Evolutionary conservation across 1,140 invertebrate genomes (phyloP).

Genomic region (Thrips palmi): DNA sequence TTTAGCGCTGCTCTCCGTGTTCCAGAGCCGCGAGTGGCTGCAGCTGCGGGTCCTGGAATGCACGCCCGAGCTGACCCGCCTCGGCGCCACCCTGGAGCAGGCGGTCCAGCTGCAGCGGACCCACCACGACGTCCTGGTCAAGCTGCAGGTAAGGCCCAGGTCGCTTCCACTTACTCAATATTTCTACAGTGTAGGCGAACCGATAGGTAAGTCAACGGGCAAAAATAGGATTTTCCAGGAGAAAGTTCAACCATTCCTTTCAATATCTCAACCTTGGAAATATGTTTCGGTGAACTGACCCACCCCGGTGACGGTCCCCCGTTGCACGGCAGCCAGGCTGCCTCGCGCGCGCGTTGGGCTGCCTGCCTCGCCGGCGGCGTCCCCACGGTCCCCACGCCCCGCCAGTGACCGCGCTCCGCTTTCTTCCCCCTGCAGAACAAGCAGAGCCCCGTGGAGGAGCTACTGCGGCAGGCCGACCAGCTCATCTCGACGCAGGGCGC

Average conservation of each 20-base stretch:
- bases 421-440: slow-evolving; percentile 43
- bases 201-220: too few relatives aligned
- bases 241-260: too few relatives aligned
- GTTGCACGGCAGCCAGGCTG: too few relatives aligned
- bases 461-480: slow-evolving; percentile 68
- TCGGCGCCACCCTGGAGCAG: slow-evolving; percentile 58
- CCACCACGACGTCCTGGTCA: slow-evolving; percentile 66
- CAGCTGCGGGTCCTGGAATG: slow-evolving; percentile 73
- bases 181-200: too few relatives aligned
- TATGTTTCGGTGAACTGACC: too few relatives aligned
- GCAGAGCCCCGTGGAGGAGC: slow-evolving; percentile 77
- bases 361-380: too few relatives aligned
- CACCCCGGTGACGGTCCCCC: too few relatives aligned
- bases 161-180: too few relatives aligned
- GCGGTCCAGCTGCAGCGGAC: slow-evolving; percentile 51
- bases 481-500: slow-evolving; percentile 55
- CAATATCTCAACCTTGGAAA: too few relatives aligned
- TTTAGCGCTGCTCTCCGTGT: slow-evolving; percentile 17
- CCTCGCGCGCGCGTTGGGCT: too few relatives aligned
- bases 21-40: slow-evolving; percentile 66
- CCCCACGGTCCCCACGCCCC: too few relatives aligned
- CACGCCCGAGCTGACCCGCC: slow-evolving; percentile 60
- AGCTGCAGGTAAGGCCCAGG: slow-evolving; percentile 61
- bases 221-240: too few relatives aligned
- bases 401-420: background rate